A percentile compares a stretch with the other conserved stretches of the same genome.
Evolutionary conservation across 1,140 invertebrate species (phyloP).

Genomic region (Manduca sexta): DNA sequence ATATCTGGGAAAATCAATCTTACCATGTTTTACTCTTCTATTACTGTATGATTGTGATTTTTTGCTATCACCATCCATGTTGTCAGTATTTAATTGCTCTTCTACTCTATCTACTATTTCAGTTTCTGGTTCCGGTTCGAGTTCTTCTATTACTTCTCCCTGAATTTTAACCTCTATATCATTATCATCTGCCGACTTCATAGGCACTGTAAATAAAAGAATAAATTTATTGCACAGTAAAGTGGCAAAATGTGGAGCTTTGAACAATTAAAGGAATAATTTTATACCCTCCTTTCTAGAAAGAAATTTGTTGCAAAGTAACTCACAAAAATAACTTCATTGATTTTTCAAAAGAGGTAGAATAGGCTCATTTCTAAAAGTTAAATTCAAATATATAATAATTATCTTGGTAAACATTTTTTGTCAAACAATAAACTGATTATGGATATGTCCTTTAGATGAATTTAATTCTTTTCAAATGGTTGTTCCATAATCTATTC

Average conservation of each 20-base stretch:
- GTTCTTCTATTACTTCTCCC: neutral
- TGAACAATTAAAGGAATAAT: neutral
- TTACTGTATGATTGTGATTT: slow-evolving; percentile 43
- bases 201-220: slow-evolving; percentile 19
- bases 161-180: slow-evolving; percentile 4
- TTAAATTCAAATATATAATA: no score
- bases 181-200: slow-evolving; percentile 40
- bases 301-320: no score
- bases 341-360: no score
- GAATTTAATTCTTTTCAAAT: no score
- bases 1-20: slow-evolving; percentile 4
- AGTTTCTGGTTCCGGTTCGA: slow-evolving; percentile 17
- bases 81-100: slow-evolving; percentile 27
- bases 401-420: no score
- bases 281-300: no score
- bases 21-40: slow-evolving; percentile 43
- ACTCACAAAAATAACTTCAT: no score
- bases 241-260: no score
- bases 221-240: neutral
- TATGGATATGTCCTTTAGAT: no score
- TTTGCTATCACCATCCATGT: slow-evolving; percentile 47
- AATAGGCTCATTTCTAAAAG: no score
- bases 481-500: no score
- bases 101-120: slow-evolving; percentile 8
- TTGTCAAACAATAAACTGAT: no score